Evolutionary conservation across 2,797 vertebrate genomes (phyloP).

Genomic region (Gobionotothen gibberifrons): DNA sequence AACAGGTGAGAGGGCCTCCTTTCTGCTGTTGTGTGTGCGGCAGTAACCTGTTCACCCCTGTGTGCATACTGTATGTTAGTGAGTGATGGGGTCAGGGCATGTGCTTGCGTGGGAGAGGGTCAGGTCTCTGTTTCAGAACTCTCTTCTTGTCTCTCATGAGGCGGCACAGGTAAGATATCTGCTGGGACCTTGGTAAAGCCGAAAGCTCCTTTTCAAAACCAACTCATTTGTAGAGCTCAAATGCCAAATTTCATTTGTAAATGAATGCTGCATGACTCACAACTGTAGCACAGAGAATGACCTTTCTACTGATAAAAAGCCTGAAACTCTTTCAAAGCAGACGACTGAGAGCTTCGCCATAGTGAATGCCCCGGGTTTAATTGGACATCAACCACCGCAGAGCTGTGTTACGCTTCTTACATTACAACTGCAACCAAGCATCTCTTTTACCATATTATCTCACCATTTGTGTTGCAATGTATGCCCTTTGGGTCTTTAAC

Average conservation of each 20-base stretch:
- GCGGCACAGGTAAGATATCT: constrained; percentile 59
- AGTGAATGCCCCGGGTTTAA: constrained; percentile 1
- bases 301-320: constrained; percentile 38
- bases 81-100: constrained; percentile 41
- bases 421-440: constrained; percentile 5
- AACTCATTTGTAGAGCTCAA: constrained; percentile 38
- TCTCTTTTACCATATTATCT: not conserved
- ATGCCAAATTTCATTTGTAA: constrained; percentile 55
- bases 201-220: constrained; percentile 18
- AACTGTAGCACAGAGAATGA: constrained; percentile 21
- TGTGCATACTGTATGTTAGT: constrained; percentile 35
- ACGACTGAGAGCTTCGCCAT: not conserved
- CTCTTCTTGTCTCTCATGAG: constrained; percentile 34
- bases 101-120: constrained; percentile 14
- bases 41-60: constrained; percentile 25
- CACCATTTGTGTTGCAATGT: not conserved
- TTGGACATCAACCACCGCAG: constrained; percentile 15
- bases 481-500: too few species aligned
- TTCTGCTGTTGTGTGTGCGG: constrained; percentile 16
- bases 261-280: constrained; percentile 44
- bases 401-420: not conserved
- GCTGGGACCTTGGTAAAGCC: constrained; percentile 13
- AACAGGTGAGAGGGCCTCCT: constrained; percentile 86
- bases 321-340: constrained; percentile 12
- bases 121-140: constrained; percentile 37